phyloP scores from a whole-genome alignment of 2,888 invertebrate genomes.

The Tachina fera region DNA sequence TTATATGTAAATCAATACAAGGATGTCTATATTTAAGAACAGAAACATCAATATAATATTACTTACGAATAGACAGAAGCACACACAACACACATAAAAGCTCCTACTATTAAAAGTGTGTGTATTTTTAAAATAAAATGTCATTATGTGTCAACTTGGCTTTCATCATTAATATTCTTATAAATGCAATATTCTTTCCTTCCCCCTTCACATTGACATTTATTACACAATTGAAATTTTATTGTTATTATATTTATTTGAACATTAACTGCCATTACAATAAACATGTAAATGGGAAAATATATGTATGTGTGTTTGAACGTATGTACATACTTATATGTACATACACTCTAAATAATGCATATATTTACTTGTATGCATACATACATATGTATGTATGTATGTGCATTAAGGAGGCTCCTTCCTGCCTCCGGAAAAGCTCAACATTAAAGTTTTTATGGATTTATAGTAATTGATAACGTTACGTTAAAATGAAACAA shows the following conservation, averaged over 20 bases:
- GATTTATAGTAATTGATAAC: too few species aligned
- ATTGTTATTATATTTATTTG: constrained; percentile 41
- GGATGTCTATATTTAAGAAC: constrained; percentile 1
- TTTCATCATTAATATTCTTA: constrained; percentile 18
- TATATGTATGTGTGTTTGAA: background rate
- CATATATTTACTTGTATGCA: background rate
- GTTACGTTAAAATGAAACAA: too few species aligned
- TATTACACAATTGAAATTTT: constrained; percentile 53
- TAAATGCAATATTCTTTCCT: constrained; percentile 7
- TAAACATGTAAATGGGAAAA: constrained; percentile 1
- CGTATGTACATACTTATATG: background rate
- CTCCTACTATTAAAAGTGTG: background rate
- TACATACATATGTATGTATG: too few species aligned
- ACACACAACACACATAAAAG: background rate
- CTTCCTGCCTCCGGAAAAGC: too few species aligned
- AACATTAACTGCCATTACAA: constrained; percentile 22
- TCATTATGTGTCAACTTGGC: constrained; percentile 3
- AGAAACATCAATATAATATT: background rate
- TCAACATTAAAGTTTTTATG: too few species aligned
- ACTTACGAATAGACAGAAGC: background rate
- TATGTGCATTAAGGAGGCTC: too few species aligned
- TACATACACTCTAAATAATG: background rate
- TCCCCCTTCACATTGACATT: constrained; percentile 43
- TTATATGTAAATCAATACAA: constrained; percentile 49
- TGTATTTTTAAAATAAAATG: background rate